Evolutionary conservation across 2,888 invertebrate species (phyloP), one percentile per base, ranked within the genome.

Genomic region (Pollenia angustigena): DNA sequence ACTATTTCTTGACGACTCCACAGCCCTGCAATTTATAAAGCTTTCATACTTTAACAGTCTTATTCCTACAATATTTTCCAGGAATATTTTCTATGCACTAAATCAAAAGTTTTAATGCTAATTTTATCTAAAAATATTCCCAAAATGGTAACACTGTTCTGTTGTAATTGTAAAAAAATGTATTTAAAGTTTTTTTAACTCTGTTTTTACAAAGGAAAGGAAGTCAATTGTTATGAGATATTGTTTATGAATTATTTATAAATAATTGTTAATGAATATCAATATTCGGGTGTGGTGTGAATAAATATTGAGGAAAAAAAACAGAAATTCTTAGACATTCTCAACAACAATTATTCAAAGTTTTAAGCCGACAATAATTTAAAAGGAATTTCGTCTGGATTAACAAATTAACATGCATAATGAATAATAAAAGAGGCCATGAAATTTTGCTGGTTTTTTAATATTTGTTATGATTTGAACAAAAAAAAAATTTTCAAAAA

Each of bases 121-220:
- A 32, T 6, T 32, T 32, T 32, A 32, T 0, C 32, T 32, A 4
- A 32, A 32, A 32, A 32, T 32, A n/a, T n/a, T n/a, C 0, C 32
- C 0, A 32, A 32, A 32, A 6, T 32, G 32, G 32, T 32, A 4
- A 32, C 32, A 32, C 32, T 32, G 4, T 32, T 32, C n/a, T 46
- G 18, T 62, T 50, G 74, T 62, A 62, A 74, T 40, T 74, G 40
- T 60, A 10, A 50, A 60, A 60, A 50, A 50, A 74, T 60, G 11
- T 66, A 16, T 46, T 54, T 54, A 46, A 23, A 9, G 40, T 6
- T 54, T 76, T 44, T 12, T 42, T 52, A 58, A 14, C 18, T 42
- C 2, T 2, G 7, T 12, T 16, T 52, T 66, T 54, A 76, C 76
- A 54, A 66, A 66, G 44, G 44, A 76, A 54, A 52, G 40, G 52